Percentiles rank a stretch among this genome's conserved stretches.
Evolutionary conservation across 2,888 invertebrate species (phyloP).

Genomic region (Sarcophaga variegata): DNA sequence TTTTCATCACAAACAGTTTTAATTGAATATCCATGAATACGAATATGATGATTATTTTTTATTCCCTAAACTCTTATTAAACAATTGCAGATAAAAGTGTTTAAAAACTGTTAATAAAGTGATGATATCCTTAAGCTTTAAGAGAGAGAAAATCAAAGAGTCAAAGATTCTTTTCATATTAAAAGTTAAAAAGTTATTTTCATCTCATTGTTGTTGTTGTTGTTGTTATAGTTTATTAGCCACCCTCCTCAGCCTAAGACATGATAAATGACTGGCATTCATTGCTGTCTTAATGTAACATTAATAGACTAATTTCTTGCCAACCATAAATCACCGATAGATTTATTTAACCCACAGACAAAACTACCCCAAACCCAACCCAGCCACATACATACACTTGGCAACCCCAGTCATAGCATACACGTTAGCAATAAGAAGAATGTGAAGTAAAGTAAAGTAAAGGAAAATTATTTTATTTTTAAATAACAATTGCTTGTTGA

Average conservation of each 20-base stretch:
- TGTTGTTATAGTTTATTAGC: not conserved
- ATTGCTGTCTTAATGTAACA: constrained; percentile 64
- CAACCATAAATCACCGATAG: constrained; percentile 64
- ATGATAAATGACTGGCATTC: constrained; percentile 63
- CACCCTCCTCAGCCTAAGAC: not conserved
- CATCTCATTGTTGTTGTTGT: not conserved
- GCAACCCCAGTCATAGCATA: not conserved
- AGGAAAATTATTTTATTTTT: not conserved
- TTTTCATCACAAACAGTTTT: not conserved
- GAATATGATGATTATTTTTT: not conserved
- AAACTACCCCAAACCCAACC: not conserved
- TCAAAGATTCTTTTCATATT: constrained; percentile 38
- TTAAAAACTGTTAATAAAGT: constrained; percentile 1
- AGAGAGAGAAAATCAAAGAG: not conserved
- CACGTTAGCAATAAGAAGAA: not conserved
- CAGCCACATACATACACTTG: not conserved
- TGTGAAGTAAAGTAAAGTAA: not conserved
- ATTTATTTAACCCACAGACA: constrained; percentile 49
- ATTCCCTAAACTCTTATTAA: constrained; percentile 28
- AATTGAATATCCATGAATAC: not conserved
- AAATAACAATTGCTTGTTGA: too few species aligned
- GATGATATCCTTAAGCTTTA: not conserved
- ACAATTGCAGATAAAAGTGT: not conserved
- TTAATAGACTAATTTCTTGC: constrained; percentile 54
- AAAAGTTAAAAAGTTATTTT: constrained; percentile 3